phyloP scores from a whole-genome alignment of 92 coral and sea anemone species.

The Zoanthus solanderi region DNA sequence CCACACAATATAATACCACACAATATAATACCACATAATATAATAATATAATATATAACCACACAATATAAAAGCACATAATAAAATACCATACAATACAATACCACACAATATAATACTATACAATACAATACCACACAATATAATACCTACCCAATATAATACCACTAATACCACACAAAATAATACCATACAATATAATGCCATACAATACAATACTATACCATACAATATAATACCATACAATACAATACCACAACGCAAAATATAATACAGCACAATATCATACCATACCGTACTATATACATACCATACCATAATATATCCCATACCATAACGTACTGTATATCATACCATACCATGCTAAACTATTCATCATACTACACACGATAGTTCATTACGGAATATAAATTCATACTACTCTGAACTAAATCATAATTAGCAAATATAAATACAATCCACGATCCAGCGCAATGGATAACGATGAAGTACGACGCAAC shows the following conservation, averaged over 20 bases:
- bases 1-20: neutral
- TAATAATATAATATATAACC: neutral
- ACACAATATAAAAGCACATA: neutral
- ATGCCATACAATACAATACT: neutral
- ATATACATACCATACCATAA: neutral
- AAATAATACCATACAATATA: neutral
- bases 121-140: neutral
- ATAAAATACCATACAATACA: neutral
- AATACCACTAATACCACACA: too few relatives aligned
- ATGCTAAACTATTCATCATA: too few relatives aligned
- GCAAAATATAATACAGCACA: neutral
- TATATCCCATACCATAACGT: neutral
- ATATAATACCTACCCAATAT: neutral
- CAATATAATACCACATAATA: too few relatives aligned
- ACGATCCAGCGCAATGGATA: too few relatives aligned
- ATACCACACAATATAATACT: neutral
- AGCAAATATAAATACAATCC: too few relatives aligned
- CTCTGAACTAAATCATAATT: too few relatives aligned
- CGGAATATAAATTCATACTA: too few relatives aligned
- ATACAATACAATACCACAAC: neutral
- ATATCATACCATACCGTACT: neutral
- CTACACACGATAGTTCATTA: too few relatives aligned
- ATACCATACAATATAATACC: neutral
- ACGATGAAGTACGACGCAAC: too few relatives aligned
- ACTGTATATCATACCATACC: too few relatives aligned